Conservation (phyloP, 2,113 vertebrate genomes). For the Dolichotis patagonum region DNA sequence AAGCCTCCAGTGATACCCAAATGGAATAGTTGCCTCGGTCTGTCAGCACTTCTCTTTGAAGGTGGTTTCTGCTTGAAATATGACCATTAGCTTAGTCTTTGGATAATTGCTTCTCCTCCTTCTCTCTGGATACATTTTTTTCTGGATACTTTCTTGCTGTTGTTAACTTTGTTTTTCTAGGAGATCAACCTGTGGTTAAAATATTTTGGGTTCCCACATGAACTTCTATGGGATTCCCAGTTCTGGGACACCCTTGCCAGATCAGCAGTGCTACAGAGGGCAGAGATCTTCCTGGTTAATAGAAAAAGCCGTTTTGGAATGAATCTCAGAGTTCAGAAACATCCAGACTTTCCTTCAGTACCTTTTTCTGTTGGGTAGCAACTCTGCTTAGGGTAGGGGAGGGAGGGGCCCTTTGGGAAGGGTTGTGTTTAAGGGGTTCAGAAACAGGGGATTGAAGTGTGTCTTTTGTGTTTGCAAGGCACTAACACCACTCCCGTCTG, state of each 20-base stretch:
- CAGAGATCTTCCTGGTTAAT: slow-evolving; percentile 72
- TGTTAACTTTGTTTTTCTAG: slow-evolving; percentile 71
- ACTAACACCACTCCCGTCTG: slow-evolving; percentile 99
- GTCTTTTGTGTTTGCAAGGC: slow-evolving; percentile 89
- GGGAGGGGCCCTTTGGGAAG: slow-evolving; percentile 81
- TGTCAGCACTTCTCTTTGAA: slow-evolving; percentile 70
- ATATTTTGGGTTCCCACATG: slow-evolving; percentile 62
- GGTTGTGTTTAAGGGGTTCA: slow-evolving; percentile 85
- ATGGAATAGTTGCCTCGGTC: slow-evolving; percentile 64
- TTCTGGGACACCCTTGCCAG: slow-evolving; percentile 60
- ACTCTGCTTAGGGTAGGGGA: slow-evolving; percentile 65
- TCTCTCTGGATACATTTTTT: slow-evolving; percentile 31
- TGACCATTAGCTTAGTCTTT: slow-evolving; percentile 65
- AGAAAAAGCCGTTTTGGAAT: slow-evolving; percentile 61
- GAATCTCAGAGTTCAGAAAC: slow-evolving; percentile 71
- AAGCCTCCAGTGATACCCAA: slow-evolving; percentile 62
- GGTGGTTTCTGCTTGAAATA: slow-evolving; percentile 75
- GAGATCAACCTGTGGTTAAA: slow-evolving; percentile 71
- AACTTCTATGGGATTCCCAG: slow-evolving; percentile 60
- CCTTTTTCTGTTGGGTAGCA: slow-evolving; percentile 73
- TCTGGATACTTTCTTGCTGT: slow-evolving; percentile 64
- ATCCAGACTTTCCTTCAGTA: slow-evolving; percentile 66
- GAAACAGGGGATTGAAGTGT: slow-evolving; percentile 86
- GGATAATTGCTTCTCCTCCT: slow-evolving; percentile 55
- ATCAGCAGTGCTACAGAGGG: slow-evolving; percentile 62